Evolutionary conservation across 2,113 vertebrate species (phyloP), one percentile per base, ranked within the genome.

Genomic region (Eretmodus cyanostictus): DNA sequence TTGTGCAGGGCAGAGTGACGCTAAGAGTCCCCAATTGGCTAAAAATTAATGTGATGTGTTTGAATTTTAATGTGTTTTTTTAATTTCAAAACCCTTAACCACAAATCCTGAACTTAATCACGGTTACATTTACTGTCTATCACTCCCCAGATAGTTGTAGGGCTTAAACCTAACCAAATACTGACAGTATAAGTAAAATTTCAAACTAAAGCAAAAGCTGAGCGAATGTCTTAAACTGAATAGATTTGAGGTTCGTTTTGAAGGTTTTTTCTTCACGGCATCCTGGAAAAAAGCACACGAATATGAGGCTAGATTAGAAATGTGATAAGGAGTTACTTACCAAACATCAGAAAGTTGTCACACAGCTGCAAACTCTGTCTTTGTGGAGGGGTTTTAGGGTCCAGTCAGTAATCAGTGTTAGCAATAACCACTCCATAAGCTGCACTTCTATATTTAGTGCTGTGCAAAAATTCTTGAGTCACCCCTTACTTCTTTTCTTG

Each of bases 201-300:
- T 42, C 2, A 73, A 42, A 27, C 38, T 24, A 71, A 71, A 71
- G 66, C 40, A 42, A 71, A 71, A 71, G 14, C 36, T 24, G 7
- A 71, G 8, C 8, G 12, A 14, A 27, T 42, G 4, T 16, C 22
- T 45, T 42, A 27, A 73, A 4, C 13, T 27, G 68, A 45, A 27
- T 29, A 27, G 40, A 73, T 45, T 73, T 42, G 0, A 45, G 13
- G 13, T 6, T 17, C 0, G 3, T 73, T 42, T 45, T 27, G 0
- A 24, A 42, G 38, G 40, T 45, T 45, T 73, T 66, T 45, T 73
- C 40, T 47, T 45, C 0, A 17, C 0, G 2, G 22, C 22, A 27
- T 27, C 1, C 22, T 73, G 22, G 22, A 27, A 73, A 45, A 45
- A 16, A 45, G 13, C 13, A 45, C 22, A 45, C 2, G 40, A 45